Evolutionary conservation across 2,113 vertebrate genomes (phyloP).

Genomic region (Nycticebus coucang): DNA sequence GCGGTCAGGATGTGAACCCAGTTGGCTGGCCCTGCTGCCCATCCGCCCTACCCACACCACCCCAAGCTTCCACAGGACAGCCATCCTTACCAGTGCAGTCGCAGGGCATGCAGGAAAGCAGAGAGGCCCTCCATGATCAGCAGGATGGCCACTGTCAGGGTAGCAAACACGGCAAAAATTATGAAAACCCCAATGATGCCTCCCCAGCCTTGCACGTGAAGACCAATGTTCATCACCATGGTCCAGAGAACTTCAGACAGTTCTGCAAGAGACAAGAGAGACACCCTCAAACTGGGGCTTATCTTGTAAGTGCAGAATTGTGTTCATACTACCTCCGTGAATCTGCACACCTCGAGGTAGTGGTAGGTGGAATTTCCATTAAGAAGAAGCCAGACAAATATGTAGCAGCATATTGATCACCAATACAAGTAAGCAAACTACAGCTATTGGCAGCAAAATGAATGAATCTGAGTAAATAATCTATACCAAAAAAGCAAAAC

Average conservation of each 20-base stretch:
- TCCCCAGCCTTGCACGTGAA: slow-evolving; percentile 75
- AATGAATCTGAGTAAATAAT: background rate
- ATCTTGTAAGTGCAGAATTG: background rate
- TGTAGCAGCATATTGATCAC: background rate
- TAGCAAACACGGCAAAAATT: slow-evolving; percentile 88
- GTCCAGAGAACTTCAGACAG: slow-evolving; percentile 93
- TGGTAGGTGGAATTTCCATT: too few relatives aligned
- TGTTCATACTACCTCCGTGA: background rate
- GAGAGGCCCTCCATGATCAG: slow-evolving; percentile 93
- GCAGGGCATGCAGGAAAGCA: slow-evolving; percentile 90
- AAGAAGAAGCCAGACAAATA: background rate
- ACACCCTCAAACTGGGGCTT: rapidly evolving
- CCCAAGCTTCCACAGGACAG: rapidly evolving
- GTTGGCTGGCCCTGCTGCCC: background rate
- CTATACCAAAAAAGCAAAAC: rapidly evolving
- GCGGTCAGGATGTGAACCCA: background rate
- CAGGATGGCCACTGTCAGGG: slow-evolving; percentile 89
- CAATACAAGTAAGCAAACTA: background rate
- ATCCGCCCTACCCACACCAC: rapidly evolving
- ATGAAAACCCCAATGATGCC: slow-evolving; percentile 86
- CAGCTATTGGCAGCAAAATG: background rate
- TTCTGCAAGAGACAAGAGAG: slow-evolving; percentile 78
- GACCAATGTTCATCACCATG: slow-evolving; percentile 88
- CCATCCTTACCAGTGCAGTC: slow-evolving; percentile 89
- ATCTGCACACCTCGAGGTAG: too few relatives aligned